Base-by-base conservation (phyloP, 2,797 vertebrate species). In the Siniperca obscura region DNA sequence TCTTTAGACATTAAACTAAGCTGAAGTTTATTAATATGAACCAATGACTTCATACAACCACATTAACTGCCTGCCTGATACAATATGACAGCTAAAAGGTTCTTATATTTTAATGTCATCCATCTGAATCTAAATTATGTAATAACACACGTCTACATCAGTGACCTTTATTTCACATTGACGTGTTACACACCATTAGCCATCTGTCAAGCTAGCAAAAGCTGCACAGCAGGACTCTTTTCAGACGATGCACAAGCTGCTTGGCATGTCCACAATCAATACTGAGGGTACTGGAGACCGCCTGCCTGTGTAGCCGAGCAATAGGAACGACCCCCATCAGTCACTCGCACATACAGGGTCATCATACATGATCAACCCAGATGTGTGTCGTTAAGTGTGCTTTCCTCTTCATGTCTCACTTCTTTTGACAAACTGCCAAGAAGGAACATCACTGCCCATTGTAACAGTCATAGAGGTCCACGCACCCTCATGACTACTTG, bases 181-280 rank as follows among this genome's bases (percentile, higher is more conserved):
- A 88, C 36, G 52, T 75, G 87, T 85, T 85, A 75, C 79, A 89
- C 90, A 69, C 90, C 85, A 91, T 90, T 90, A 90, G 81, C 94
- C 95, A 95, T 95, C 94, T 95, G 95, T 93, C 90, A 86, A 76
- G 78, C 75, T 14, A 65, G 73, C 14, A 59, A 68, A 60, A 74
- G 86, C 48, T 74, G 83, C 91, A 83, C 90, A 91, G 89, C 89
- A 53, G 87, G 94, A 70, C 74, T 80, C 80, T 17, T 78, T 48
- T 79, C 85, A 92, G 86, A 91, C 88, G 90, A 92, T 81, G 71
- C 75, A 34, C 84, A 89, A 88, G 89, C 91, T 90, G 93, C 88
- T 83, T 68, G 79, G 82, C 83, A 48, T 36, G 65, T 62, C 66
- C 27, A 40, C 76, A 82, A 94, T 92, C 85, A 86, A 93, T 92